A percentile compares a stretch with the other conserved stretches of the same genome.
Conservation (phyloP, 2,113 vertebrate genomes). For the Tonatia bakeri region DNA sequence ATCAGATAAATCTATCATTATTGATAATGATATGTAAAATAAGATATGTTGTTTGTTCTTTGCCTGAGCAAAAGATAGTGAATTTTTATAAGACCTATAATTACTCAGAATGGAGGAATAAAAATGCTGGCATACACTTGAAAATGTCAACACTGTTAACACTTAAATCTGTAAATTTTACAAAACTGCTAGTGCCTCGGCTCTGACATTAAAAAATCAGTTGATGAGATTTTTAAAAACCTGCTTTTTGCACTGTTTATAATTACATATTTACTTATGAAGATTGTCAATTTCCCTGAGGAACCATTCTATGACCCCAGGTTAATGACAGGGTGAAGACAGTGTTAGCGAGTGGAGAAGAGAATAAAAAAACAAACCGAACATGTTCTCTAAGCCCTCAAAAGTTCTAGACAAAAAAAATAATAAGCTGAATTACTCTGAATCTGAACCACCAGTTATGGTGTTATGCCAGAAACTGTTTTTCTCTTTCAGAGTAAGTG, state of each 20-base stretch:
- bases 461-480: not conserved
- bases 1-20: not conserved
- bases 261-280: not conserved
- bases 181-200: not conserved
- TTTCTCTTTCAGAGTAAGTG: not conserved
- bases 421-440: not conserved
- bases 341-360: not conserved
- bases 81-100: slow-evolving; percentile 7
- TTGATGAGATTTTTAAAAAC: not conserved
- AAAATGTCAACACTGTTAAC: slow-evolving; percentile 20
- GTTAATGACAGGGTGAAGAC: not conserved
- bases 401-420: not conserved
- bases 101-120: not conserved
- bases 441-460: not conserved
- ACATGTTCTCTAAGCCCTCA: not conserved
- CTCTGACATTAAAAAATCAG: not conserved
- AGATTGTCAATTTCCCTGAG: not conserved
- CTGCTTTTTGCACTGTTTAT: not conserved
- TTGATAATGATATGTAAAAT: not conserved
- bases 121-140: not conserved
- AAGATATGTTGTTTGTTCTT: not conserved
- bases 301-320: not conserved
- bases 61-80: not conserved
- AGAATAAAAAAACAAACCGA: not conserved
- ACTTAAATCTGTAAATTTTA: slow-evolving; percentile 1